Base-by-base conservation (phyloP, 2,113 vertebrate species). In the Aptenodytes patagonicus region DNA sequence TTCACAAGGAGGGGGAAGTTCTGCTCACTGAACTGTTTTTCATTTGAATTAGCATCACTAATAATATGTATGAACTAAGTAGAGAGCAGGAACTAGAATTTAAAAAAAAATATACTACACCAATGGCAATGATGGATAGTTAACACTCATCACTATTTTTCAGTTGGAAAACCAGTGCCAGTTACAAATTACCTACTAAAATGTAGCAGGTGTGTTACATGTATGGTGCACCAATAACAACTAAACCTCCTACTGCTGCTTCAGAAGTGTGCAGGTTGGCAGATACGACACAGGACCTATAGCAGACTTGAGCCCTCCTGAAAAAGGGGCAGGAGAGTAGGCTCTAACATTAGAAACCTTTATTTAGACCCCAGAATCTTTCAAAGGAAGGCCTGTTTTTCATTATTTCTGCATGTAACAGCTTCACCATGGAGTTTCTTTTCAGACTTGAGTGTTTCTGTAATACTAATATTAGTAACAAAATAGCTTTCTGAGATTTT, bases 11-110 rank as follows among this genome's bases (percentile, higher is more conserved):
- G 7, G 15, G 3, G 11, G 8, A 77, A 81, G 2, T 75, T 84
- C 69, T 86, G 26, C 10, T 62, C 42, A 62, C 36, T 58, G 11
- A 82, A 28, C 16, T 13, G 10, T 26, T 75, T 83, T 73, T 66
- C 8, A 15, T 87, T 70, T 66, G 13, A 57, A 81, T 70, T 47
- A 57, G 0, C 44, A 77, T 73, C 8, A 31, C 18, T 71, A 19
- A 15, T 31, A 65, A 14, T 55, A 44, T 44, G 32, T 57, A 52
- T 24, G 18, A 86, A 80, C 7, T 34, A 80, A 65, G 7, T 11
- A 69, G 66, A 71, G 3, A 87, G 3, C 2, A 57, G 14, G 54
- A 17, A 54, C 0, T 0, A 65, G 17, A 52, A n/a, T 62, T 47
- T 2, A 6, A 5, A 61, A 24, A 42, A 17, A 18, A 28, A 28